A percentile compares a stretch with the other conserved stretches of the same genome.
These are phyloP conservation scores for Melangyna quadrimaculata DNA, from an alignment of 2,888 invertebrate species.

Conservation along the genomic window DNA sequence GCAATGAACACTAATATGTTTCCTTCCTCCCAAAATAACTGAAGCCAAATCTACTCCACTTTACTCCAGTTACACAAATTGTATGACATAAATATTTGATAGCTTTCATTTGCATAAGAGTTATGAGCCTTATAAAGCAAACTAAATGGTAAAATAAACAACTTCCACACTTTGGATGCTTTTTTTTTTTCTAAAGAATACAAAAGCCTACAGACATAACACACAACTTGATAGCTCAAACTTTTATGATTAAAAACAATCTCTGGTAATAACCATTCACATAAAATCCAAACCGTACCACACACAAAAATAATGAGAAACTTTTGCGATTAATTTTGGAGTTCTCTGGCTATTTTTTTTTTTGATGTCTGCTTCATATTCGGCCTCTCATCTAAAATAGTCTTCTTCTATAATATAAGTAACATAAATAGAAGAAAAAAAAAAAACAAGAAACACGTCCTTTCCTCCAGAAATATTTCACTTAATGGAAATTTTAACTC, in stretches of 20 bases:
- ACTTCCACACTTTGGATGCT: not conserved
- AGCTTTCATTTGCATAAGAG: constrained; percentile 18
- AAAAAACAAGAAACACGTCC: not conserved
- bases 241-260: constrained; percentile 35
- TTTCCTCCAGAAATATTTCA: not conserved
- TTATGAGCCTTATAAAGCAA: constrained; percentile 8
- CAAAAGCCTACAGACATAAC: not conserved
- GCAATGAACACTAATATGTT: not conserved
- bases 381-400: not conserved
- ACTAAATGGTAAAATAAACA: not conserved
- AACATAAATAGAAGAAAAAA: not conserved
- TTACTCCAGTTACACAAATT: not conserved
- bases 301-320: constrained; percentile 28
- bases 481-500: constrained; percentile 3
- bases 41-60: not conserved
- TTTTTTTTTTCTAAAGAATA: not conserved
- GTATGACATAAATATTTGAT: constrained; percentile 14
- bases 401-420: not conserved
- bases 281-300: constrained; percentile 31
- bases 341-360: not conserved
- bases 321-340: constrained; percentile 30
- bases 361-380: not conserved
- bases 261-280: constrained; percentile 4
- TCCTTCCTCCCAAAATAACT: no score
- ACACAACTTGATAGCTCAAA: constrained; percentile 4